Evolutionary conservation across 2,113 vertebrate species (phyloP), one percentile per base, ranked within the genome.

Genomic region (Scopus umbretta): DNA sequence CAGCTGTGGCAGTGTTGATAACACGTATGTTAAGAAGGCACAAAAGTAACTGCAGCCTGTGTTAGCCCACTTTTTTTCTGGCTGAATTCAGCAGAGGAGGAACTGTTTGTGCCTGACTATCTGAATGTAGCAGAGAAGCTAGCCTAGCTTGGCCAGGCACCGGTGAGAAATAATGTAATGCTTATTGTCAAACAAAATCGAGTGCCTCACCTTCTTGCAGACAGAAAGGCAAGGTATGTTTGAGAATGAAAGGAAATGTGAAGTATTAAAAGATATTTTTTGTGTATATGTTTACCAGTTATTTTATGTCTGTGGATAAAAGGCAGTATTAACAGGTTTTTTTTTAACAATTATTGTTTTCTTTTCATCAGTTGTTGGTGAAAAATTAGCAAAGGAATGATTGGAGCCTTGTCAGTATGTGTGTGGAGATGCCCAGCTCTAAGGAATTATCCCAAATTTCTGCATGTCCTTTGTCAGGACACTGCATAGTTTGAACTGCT

Each of bases 1-100:
- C 75, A 40, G 97, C 97, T 97, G 94, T 71, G 94, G 80, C 91
- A 73, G 88, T 85, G 79, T 96, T 97, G 98, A 98, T 98, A 98
- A 98, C 97, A 17, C 3, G 0, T 7, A 11, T 45, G 72, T 66
- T 65, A 67, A 91, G 81, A 55, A 55, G 96, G 81, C 11, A 11
- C 36, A 17, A 53, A 59, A 86, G 88, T n/a, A 70, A 91, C 68
- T 32, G 22, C 61, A 17, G 72, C 20, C 1, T 78, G 43, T 58
- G 86, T 72, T 85, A 62, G 23, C 63, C 45, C 17, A 3, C 32
- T 78, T 91, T 50, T 74, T 47, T n/a, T 13, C 13, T 78, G 29
- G 42, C n/a, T 91, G 73, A 36, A 66, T 96, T 92, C 45, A 40
- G 49, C 47, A 45, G 89, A 62, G 55, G 40, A 86, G 45, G 34